Evolutionary conservation across 1,140 invertebrate species (phyloP).

Genomic region (Zaprionus camerounensis): DNA sequence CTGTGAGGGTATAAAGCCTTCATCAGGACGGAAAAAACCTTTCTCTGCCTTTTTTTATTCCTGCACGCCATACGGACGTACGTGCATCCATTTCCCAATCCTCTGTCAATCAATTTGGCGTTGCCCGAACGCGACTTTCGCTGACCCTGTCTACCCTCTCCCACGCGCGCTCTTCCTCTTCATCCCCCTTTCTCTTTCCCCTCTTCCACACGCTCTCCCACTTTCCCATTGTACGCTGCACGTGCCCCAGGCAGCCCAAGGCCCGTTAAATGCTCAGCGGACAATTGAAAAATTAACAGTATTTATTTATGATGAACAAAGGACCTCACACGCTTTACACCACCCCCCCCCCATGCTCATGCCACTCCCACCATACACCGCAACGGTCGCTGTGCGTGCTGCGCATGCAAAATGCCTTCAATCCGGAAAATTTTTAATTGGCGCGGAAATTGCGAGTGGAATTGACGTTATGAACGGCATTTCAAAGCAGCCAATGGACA

Average conservation of each 20-base stretch:
- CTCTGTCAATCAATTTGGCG: constrained; percentile 51
- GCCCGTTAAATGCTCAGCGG: constrained; percentile 62
- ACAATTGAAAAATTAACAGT: constrained; percentile 83
- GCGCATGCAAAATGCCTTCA: constrained; percentile 62
- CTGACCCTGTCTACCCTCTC: constrained; percentile 4
- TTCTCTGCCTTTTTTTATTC: constrained; percentile 17
- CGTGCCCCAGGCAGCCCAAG: constrained; percentile 12
- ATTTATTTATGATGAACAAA: constrained; percentile 79
- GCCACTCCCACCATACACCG: neutral
- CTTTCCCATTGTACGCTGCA: neutral
- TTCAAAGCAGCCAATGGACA: constrained; percentile 47
- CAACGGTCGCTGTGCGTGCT: constrained; percentile 53
- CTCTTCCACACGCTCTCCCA: neutral
- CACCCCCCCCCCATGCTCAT: neutral
- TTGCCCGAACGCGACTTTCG: constrained; percentile 27
- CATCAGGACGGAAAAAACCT: too few species aligned
- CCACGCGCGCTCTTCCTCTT: neutral
- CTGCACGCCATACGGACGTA: constrained; percentile 31
- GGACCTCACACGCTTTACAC: constrained; percentile 12
- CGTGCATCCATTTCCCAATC: constrained; percentile 44
- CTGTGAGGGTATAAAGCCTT: too few species aligned
- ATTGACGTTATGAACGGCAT: constrained; percentile 71
- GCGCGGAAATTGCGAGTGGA: constrained; percentile 74
- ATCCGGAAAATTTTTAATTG: constrained; percentile 73
- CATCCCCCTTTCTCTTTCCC: neutral